Percentiles rank a stretch among this genome's conserved stretches.
These are phyloP conservation scores for Lithophane ornitopus DNA, from an alignment of 2,888 invertebrate genomes.

Conservation along the genomic window DNA sequence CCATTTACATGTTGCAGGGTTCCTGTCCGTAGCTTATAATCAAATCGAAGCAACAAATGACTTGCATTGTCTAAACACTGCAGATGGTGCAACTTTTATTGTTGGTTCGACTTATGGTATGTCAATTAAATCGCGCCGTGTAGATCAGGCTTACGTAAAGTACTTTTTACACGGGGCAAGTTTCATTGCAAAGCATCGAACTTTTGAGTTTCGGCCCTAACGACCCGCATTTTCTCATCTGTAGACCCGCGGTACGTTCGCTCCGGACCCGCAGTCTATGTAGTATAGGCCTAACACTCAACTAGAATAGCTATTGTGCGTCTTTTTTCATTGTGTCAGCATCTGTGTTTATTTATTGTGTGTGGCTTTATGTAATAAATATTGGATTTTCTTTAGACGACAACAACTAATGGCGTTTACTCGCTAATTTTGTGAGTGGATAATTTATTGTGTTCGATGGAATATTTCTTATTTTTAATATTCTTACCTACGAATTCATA, in stretches of 20 bases:
- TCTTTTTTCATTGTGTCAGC: conserved; percentile 55
- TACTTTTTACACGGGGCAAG: neutral
- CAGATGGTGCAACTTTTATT: neutral
- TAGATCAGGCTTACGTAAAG: neutral
- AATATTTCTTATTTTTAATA: conserved; percentile 16
- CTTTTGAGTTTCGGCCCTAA: conserved; percentile 9
- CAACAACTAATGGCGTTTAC: conserved; percentile 33
- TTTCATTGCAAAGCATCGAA: neutral
- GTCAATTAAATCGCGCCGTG: neutral
- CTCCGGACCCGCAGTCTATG: conserved; percentile 4
- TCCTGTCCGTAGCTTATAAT: neutral
- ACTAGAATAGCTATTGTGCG: conserved; percentile 46
- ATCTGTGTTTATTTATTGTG: conserved; percentile 62
- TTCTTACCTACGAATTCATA: too few relatives aligned
- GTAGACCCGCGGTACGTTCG: neutral
- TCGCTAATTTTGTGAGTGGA: conserved; percentile 37
- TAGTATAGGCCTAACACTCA: conserved; percentile 34
- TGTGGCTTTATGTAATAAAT: conserved; percentile 59
- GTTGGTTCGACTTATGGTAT: neutral
- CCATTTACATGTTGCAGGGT: neutral
- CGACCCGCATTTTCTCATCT: neutral
- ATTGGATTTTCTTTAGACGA: conserved; percentile 56
- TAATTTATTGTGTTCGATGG: conserved; percentile 26
- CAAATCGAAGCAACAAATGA: neutral
- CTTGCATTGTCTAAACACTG: neutral